phyloP scores from a whole-genome alignment of 2,888 invertebrate species.

The Dorcus hopei region DNA sequence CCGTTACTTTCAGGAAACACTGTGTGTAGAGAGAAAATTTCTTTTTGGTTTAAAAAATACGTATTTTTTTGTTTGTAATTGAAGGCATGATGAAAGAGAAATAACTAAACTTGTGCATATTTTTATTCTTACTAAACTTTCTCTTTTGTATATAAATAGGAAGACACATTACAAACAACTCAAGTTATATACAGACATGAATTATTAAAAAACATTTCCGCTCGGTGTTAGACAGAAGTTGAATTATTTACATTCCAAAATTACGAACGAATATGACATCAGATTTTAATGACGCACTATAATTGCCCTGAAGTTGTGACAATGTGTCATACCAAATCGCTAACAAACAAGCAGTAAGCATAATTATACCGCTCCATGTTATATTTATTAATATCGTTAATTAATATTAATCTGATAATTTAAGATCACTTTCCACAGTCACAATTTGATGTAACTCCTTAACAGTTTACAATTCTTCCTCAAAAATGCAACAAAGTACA shows the following conservation, averaged over 20 bases:
- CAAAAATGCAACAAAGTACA: no score
- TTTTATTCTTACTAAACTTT: slow-evolving; percentile 2
- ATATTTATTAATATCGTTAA: background rate
- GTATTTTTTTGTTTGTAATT: background rate
- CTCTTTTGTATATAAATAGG: slow-evolving; percentile 17
- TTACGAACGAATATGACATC: no score
- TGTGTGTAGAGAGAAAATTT: no score
- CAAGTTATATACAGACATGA: slow-evolving; percentile 5
- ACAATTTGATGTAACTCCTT: no score
- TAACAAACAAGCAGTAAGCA: background rate
- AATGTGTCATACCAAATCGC: no score
- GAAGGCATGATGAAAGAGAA: background rate
- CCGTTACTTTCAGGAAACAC: no score
- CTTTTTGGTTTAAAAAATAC: no score
- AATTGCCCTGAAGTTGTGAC: background rate
- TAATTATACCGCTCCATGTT: background rate
- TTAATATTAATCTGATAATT: no score
- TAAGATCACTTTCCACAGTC: no score
- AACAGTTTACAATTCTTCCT: no score
- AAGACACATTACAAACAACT: slow-evolving; percentile 21
- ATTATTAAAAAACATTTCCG: background rate
- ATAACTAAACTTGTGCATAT: slow-evolving; percentile 12
- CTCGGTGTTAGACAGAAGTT: no score
- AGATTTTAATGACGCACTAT: slow-evolving; percentile 1
- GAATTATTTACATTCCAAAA: no score